A percentile compares a stretch with the other conserved stretches of the same genome.
Evolutionary conservation across 2,113 vertebrate genomes (phyloP).

Genomic region (Pantherophis guttatus): DNA sequence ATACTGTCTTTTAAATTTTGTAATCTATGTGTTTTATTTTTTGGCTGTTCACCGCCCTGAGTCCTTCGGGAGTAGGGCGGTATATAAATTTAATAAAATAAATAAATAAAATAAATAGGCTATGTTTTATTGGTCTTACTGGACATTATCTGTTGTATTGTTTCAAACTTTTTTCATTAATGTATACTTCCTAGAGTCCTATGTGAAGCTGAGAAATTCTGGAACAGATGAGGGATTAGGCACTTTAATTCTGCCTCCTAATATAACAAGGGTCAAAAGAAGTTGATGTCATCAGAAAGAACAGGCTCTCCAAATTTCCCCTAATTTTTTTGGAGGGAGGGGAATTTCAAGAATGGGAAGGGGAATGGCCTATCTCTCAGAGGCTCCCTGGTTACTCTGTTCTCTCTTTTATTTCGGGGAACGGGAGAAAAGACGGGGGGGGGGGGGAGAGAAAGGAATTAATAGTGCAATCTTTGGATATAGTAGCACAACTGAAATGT

Average conservation of each 20-base stretch:
- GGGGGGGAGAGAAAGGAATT: neutral
- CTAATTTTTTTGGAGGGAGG: neutral
- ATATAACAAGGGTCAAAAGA: neutral
- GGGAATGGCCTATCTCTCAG: neutral
- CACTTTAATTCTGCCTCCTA: neutral
- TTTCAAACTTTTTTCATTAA: too few species aligned
- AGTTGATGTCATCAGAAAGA: neutral
- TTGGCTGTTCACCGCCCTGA: too few species aligned
- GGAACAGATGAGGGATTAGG: neutral
- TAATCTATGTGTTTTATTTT: too few species aligned
- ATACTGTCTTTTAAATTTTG: too few species aligned
- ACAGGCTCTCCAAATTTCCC: neutral
- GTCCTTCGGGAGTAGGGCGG: too few species aligned
- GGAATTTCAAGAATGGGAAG: neutral
- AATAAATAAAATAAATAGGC: too few species aligned
- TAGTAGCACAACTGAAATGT: neutral
- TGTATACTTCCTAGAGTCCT: too few species aligned
- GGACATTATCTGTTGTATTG: too few species aligned
- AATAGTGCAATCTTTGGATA: neutral
- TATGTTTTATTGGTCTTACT: too few species aligned
- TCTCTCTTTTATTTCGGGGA: neutral
- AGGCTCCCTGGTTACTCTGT: neutral
- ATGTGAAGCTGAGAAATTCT: neutral
- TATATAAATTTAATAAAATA: too few species aligned
- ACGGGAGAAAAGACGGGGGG: neutral